phyloP scores from a whole-genome alignment of 2,113 vertebrate genomes.

The Marcusenius ussheri region DNA sequence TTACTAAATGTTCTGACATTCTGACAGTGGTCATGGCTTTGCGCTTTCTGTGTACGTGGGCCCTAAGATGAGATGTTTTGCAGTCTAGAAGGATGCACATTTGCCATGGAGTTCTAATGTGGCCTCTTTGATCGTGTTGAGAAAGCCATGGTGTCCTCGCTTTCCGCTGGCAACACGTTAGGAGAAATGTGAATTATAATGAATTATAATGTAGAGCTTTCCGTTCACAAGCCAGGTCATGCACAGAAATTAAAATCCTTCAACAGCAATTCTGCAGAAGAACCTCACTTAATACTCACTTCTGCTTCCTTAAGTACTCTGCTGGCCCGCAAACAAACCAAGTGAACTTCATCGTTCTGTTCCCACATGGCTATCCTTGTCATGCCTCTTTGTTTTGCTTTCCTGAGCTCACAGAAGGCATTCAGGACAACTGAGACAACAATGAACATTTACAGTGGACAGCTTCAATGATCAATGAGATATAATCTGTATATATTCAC shows the following conservation, averaged over 20 bases:
- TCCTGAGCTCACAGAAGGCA: not conserved
- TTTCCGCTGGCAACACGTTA: not conserved
- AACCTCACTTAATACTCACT: not conserved
- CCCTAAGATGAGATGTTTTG: not conserved
- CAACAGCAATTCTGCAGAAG: not conserved
- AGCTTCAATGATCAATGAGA: not conserved
- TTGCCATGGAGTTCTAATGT: not conserved
- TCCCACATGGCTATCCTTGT: not conserved
- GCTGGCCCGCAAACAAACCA: not conserved
- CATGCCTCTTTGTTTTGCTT: not conserved
- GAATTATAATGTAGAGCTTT: not conserved
- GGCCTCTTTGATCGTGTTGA: not conserved
- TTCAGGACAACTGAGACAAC: not conserved
- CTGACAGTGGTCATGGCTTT: not conserved
- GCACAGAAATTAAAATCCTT: not conserved
- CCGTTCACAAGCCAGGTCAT: not conserved
- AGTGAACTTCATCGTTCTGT: not conserved
- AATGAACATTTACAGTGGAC: not conserved
- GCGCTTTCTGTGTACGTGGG: not conserved
- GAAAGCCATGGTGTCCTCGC: not conserved
- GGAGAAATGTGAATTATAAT: not conserved
- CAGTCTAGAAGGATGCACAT: not conserved
- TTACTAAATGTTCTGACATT: not conserved
- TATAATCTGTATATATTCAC: not conserved
- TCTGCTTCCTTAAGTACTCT: not conserved